These are phyloP conservation scores for Tyto alba DNA, from an alignment of 2,113 vertebrate species.

Conservation along the genomic window DNA sequence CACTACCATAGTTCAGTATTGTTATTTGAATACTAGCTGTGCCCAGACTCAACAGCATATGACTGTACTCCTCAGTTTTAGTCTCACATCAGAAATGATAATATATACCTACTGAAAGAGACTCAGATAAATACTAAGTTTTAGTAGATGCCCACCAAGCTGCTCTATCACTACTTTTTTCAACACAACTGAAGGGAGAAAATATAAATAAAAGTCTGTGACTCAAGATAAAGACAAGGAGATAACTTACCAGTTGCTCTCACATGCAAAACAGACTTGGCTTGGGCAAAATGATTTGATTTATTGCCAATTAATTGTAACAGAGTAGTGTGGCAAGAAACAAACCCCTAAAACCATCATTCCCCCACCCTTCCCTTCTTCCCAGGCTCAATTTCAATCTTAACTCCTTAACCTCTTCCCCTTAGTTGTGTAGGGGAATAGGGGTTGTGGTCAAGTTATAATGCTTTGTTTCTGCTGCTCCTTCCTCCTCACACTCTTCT, in stretches of 20 bases:
- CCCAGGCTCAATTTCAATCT: not conserved
- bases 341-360: not conserved
- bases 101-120: not conserved
- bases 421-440: not conserved
- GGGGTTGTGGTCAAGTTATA: not conserved
- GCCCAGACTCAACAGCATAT: not conserved
- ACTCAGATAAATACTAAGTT: not conserved
- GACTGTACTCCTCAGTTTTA: not conserved
- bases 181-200: not conserved
- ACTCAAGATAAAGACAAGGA: not conserved
- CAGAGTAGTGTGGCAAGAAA: not conserved
- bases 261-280: not conserved
- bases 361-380: not conserved
- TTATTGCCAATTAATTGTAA: not conserved
- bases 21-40: not conserved
- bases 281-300: not conserved
- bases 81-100: not conserved
- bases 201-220: not conserved
- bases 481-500: not conserved
- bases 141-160: not conserved
- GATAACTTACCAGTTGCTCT: not conserved
- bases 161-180: not conserved
- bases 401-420: not conserved
- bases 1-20: accelerated
- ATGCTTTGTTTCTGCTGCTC: not conserved